A percentile compares a stretch with the other conserved stretches of the same genome.
Conservation (phyloP, 2,888 invertebrate species). For the Pegoplata infirma region DNA sequence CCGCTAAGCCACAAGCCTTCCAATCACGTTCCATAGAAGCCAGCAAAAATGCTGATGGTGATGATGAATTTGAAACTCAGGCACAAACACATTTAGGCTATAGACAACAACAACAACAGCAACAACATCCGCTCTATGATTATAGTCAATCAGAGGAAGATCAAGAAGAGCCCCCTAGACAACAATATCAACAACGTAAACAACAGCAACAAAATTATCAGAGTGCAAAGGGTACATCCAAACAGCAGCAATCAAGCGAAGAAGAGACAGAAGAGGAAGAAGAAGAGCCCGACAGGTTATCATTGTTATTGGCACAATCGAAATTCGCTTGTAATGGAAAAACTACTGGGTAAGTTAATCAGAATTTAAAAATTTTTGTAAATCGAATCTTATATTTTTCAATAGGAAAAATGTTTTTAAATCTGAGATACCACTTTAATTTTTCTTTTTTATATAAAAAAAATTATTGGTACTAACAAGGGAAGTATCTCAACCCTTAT, state of each 20-base stretch:
- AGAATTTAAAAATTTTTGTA: too few relatives aligned
- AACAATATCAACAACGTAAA: conserved; percentile 72
- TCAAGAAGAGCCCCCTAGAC: conserved; percentile 75
- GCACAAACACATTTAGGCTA: conserved; percentile 77
- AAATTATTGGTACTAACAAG: too few relatives aligned
- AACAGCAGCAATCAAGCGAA: conserved; percentile 74
- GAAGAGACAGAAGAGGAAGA: conserved; percentile 86
- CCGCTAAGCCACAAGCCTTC: conserved; percentile 74
- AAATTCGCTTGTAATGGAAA: conserved; percentile 89
- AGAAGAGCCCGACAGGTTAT: conserved; percentile 90
- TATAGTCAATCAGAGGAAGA: conserved; percentile 75
- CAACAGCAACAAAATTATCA: conserved; percentile 72
- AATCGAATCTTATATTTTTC: too few relatives aligned
- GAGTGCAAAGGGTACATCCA: conserved; percentile 65
- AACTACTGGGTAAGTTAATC: conserved; percentile 82
- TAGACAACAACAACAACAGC: conserved; percentile 69
- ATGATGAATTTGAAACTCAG: conserved; percentile 75
- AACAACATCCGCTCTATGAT: conserved; percentile 72
- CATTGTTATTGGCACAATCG: conserved; percentile 87
- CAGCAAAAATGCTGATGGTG: conserved; percentile 69
- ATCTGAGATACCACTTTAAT: too few relatives aligned
- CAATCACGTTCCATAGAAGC: conserved; percentile 72
- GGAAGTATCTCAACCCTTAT: too few relatives aligned
- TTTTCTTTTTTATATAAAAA: too few relatives aligned
- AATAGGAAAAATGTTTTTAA: too few relatives aligned